phyloP scores from a whole-genome alignment of 2,888 invertebrate genomes.

The Brenthis hecate region DNA sequence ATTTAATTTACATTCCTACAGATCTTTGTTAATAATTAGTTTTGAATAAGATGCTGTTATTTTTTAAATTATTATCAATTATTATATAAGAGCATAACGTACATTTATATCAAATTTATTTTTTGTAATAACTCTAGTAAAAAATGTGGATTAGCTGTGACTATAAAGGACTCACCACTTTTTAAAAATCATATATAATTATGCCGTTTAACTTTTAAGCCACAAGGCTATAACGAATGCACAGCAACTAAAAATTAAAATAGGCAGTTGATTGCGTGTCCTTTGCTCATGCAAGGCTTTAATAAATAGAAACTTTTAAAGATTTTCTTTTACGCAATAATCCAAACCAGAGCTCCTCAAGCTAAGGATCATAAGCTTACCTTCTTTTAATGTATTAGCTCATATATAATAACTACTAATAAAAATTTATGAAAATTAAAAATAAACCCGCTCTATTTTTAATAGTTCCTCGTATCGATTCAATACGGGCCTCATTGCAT shows the following conservation, averaged over 20 bases:
- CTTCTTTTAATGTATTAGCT: not conserved
- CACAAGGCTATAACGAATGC: not conserved
- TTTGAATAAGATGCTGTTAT: too few relatives aligned
- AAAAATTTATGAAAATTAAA: not conserved
- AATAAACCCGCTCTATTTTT: not conserved
- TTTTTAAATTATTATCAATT: too few relatives aligned
- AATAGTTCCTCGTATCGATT: not conserved
- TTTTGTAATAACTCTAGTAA: too few relatives aligned
- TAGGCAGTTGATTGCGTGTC: conserved; percentile 13
- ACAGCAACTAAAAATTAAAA: conserved; percentile 9
- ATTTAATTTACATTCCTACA: too few relatives aligned
- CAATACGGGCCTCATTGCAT: conserved; percentile 41
- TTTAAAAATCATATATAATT: too few relatives aligned
- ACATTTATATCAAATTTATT: too few relatives aligned
- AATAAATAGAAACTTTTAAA: not conserved
- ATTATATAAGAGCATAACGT: too few relatives aligned
- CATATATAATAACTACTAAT: not conserved
- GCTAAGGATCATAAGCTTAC: not conserved
- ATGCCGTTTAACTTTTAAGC: not conserved
- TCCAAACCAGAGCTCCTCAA: not conserved
- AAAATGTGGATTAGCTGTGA: too few relatives aligned
- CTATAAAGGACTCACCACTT: too few relatives aligned
- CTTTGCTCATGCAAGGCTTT: conserved; percentile 2
- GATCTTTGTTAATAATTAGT: too few relatives aligned
- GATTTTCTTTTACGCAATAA: not conserved